phyloP scores from a whole-genome alignment of 2,888 invertebrate species.

The Polymixis flavicincta region DNA sequence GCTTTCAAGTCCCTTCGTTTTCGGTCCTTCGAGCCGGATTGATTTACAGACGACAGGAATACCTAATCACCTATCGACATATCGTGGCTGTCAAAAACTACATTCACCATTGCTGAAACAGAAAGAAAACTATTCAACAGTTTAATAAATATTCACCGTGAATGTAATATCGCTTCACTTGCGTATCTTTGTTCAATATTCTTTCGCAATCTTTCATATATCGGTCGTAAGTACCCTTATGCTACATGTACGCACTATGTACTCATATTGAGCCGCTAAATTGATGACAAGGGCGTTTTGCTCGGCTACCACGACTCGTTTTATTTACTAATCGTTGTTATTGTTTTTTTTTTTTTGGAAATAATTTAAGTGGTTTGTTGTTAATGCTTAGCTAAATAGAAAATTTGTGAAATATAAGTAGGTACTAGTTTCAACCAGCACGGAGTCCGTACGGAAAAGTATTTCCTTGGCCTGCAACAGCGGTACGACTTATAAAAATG shows the following conservation, averaged over 20 bases:
- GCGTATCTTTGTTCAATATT: slow-evolving; percentile 47
- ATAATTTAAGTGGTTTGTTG: neutral
- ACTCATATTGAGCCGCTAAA: slow-evolving; percentile 29
- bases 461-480: neutral
- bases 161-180: slow-evolving; percentile 32
- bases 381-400: neutral
- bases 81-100: neutral
- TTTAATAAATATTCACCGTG: slow-evolving; percentile 32
- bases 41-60: neutral
- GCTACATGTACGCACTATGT: slow-evolving; percentile 38
- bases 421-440: neutral
- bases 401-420: neutral
- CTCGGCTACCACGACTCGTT: slow-evolving; percentile 17
- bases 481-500: neutral
- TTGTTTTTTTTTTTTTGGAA: slow-evolving; percentile 2
- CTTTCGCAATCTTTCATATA: slow-evolving; percentile 38
- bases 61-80: neutral
- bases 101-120: neutral
- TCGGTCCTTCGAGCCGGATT: slow-evolving; percentile 29
- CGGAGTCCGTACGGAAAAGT: no score
- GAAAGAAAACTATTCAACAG: neutral
- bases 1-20: slow-evolving; percentile 2
- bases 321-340: slow-evolving; percentile 3
- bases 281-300: slow-evolving; percentile 31
- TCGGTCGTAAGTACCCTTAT: slow-evolving; percentile 34